Evolutionary conservation across 2,888 invertebrate genomes (phyloP).

Genomic region (Laspeyria flexula): DNA sequence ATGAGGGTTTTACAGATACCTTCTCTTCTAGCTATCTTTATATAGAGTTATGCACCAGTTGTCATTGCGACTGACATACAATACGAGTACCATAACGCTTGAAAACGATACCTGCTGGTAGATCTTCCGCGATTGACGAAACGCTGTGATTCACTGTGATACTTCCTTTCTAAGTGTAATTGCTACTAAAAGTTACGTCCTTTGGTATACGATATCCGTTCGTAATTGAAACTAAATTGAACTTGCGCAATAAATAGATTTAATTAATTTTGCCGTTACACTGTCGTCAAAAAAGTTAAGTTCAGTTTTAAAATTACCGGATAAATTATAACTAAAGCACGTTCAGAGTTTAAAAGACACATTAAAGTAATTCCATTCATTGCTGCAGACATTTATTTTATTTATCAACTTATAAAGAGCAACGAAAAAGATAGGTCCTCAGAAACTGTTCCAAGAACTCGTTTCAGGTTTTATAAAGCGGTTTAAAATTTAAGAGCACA

Average conservation of each 20-base stretch:
- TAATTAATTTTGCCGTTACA: too few species aligned
- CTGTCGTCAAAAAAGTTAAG: too few species aligned
- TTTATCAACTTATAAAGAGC: neutral
- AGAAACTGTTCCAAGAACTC: neutral
- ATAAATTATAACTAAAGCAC: too few species aligned
- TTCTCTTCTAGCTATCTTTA: constrained; percentile 1
- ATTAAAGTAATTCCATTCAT: too few species aligned
- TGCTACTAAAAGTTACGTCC: too few species aligned
- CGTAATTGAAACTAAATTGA: too few species aligned
- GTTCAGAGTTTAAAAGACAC: too few species aligned
- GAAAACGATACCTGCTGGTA: constrained; percentile 48
- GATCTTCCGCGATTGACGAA: constrained; percentile 47
- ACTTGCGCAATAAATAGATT: too few species aligned
- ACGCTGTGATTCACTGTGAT: constrained; percentile 8
- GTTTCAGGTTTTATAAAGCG: neutral
- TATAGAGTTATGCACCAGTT: constrained; percentile 57
- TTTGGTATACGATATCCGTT: too few species aligned
- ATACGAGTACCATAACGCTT: constrained; percentile 47
- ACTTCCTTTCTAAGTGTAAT: neutral
- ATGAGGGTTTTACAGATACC: neutral
- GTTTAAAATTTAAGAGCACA: neutral
- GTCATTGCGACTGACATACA: constrained; percentile 48
- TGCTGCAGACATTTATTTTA: neutral
- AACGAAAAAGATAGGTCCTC: neutral
- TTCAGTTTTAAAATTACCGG: too few species aligned